Percentiles rank a stretch among this genome's conserved stretches.
Conservation (phyloP, 2,888 invertebrate genomes). For the Caenorhabditis sp. region DNA sequence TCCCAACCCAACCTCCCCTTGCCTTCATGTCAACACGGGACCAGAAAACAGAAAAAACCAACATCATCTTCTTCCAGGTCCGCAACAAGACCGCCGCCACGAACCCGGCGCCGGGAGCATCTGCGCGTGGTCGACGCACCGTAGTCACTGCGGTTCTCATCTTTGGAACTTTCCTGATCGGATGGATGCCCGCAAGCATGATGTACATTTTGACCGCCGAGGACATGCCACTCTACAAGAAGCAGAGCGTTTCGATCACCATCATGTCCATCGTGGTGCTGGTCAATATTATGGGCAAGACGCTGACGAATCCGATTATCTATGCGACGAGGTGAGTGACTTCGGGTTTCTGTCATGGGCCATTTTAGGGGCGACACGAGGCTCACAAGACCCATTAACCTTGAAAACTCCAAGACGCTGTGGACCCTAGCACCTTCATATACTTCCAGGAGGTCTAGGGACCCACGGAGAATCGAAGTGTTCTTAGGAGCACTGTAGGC, state of each 20-base stretch:
- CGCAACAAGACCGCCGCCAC: conserved; percentile 62
- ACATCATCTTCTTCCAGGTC: conserved; percentile 62
- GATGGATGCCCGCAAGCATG: conserved; percentile 87
- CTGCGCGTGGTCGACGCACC: conserved; percentile 71
- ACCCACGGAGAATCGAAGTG: no score
- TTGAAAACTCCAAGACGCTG: no score
- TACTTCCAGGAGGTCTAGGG: no score
- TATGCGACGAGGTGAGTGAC: conserved; percentile 85
- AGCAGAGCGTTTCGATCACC: conserved; percentile 61
- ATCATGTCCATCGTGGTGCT: conserved; percentile 84
- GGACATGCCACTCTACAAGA: conserved; percentile 71
- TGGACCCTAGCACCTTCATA: no score
- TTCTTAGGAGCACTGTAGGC: no score
- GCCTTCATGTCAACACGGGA: no score
- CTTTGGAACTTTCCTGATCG: conserved; percentile 86
- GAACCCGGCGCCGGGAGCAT: conserved; percentile 48
- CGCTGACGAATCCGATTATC: conserved; percentile 87
- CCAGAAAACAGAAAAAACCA: no score
- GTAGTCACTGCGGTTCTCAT: conserved; percentile 87
- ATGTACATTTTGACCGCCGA: conserved; percentile 85
- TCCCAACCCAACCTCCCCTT: no score
- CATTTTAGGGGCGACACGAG: background rate
- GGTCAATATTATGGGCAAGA: conserved; percentile 87
- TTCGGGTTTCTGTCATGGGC: background rate
- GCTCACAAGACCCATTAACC: no score